Base-by-base conservation (phyloP, 2,797 vertebrate species). In the Neosilurus hyrtlii region DNA sequence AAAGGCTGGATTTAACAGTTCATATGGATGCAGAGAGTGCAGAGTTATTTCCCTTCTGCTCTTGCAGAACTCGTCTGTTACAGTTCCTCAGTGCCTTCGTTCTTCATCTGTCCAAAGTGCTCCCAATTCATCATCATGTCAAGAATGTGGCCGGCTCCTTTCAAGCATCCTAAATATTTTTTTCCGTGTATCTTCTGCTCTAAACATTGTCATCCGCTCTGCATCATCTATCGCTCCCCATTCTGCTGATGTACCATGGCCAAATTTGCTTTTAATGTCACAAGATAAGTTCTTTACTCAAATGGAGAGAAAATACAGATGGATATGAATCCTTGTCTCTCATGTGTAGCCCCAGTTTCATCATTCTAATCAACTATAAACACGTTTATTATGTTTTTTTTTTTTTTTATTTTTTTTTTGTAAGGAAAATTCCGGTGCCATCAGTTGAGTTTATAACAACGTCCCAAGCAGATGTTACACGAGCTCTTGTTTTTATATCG, bases 381-480 rank as follows among this genome's bases (percentile, higher is more conserved):
- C 66, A 72, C 26, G 35, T 30, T 57, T 49, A 30, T 49, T 52
- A 9, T 71, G n/a, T 54, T 76, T 43, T 84, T 71, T 77, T 61
- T 16, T 16, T 30, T 30, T 30, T 30, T 1, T 30, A 1, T 30
- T 30, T 30, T 30, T 30, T 30, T 30, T 30, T 30, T 30, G 1
- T 30, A 43, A 71, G n/a, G 9, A 49, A 51, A 79, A 80, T 80
- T 0, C 54, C 35, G 63, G 80, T 83, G 80, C 84, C 80, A 82
- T 77, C 81, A 86, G 86, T 91, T 88, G 73, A 80, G 88, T 93
- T 92, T 92, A 93, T 85, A 82, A 80, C 83, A 63, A 59, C 9
- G 54, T 61, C 51, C 83, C 83, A 79, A 86, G 89, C 93, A 93
- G 90, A 92, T 90, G 91, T 88, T 90, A 89, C 84, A 85, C 89